phyloP scores from a whole-genome alignment of 1,140 invertebrate species.

The Conopomorpha cramerella region DNA sequence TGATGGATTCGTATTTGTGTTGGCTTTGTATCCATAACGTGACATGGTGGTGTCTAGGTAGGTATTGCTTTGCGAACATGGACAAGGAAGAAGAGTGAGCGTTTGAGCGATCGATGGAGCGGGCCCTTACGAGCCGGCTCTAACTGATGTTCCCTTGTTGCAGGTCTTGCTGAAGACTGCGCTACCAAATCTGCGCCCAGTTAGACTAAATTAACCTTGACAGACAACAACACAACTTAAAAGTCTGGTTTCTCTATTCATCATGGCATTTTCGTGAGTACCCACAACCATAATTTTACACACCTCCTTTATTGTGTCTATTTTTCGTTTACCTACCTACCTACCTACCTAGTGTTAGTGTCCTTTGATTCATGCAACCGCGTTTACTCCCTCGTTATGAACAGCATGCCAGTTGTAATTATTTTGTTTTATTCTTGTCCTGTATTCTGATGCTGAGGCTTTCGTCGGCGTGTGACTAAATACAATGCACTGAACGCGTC shows the following conservation, averaged over 20 bases:
- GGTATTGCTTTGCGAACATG: not conserved
- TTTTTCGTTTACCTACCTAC: constrained; percentile 34
- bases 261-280: constrained; percentile 51
- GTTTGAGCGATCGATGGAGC: constrained; percentile 2
- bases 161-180: constrained; percentile 33
- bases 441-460: constrained; percentile 57
- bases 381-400: constrained; percentile 55
- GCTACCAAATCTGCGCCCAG: constrained; percentile 41
- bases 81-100: not conserved
- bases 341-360: too few relatives aligned
- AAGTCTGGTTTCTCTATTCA: constrained; percentile 31
- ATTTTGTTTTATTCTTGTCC: constrained; percentile 41
- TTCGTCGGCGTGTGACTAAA: constrained; percentile 54
- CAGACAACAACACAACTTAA: constrained; percentile 26
- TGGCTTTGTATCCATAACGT: not conserved
- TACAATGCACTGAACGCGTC: constrained; percentile 51
- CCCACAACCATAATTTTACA: constrained; percentile 40
- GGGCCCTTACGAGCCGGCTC: not conserved
- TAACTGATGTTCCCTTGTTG: constrained; percentile 46
- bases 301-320: constrained; percentile 35
- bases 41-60: not conserved
- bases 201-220: constrained; percentile 23
- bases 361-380: constrained; percentile 54
- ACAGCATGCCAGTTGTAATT: constrained; percentile 54
- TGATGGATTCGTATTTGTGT: not conserved